Evolutionary conservation across 2,113 vertebrate genomes (phyloP).

Genomic region (Willisornis vidua): DNA sequence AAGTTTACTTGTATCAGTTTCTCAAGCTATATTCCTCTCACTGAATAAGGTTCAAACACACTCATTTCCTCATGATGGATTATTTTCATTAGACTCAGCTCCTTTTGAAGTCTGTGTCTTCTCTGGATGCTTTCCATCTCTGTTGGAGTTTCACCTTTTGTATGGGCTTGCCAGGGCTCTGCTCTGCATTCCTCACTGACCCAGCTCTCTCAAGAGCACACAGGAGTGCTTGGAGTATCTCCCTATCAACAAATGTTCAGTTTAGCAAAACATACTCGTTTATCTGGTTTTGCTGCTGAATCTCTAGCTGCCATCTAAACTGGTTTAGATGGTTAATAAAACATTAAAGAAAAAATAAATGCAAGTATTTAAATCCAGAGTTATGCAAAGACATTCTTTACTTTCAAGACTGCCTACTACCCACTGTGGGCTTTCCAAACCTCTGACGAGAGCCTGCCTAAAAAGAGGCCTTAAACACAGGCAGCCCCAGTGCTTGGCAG

Average conservation of each 20-base stretch:
- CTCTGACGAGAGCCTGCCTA: not conserved
- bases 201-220: not conserved
- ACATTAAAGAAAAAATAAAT: not conserved
- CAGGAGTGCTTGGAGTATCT: not conserved
- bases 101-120: not conserved
- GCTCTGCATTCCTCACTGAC: not conserved
- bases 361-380: not conserved
- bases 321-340: constrained; percentile 18
- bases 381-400: not conserved
- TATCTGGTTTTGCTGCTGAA: constrained; percentile 22
- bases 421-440: accelerated
- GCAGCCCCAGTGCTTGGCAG: not conserved
- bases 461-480: not conserved
- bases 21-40: not conserved
- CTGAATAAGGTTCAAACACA: constrained; percentile 9
- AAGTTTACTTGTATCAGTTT: constrained; percentile 15
- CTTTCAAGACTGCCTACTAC: not conserved
- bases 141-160: not conserved
- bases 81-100: constrained; percentile 48
- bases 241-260: not conserved
- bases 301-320: not conserved
- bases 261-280: constrained; percentile 29
- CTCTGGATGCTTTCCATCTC: constrained; percentile 5
- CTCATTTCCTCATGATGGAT: constrained; percentile 41
- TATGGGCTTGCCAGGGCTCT: not conserved